Conservation (phyloP, 2,888 invertebrate genomes). For the Osedax frankpressi region DNA sequence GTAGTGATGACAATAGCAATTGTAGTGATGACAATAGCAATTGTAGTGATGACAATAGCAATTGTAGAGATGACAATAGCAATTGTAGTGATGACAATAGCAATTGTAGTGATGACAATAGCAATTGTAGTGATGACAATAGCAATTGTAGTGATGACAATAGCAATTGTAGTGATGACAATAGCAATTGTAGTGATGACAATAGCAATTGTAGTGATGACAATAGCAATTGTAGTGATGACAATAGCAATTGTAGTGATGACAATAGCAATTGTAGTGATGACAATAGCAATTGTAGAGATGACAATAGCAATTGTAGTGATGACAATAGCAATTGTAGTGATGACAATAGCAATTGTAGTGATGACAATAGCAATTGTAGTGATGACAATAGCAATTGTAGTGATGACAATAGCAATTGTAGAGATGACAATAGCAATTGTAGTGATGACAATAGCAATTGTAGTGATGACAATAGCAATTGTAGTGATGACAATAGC, state of each 20-base stretch:
- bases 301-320: neutral
- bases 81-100: neutral
- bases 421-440: neutral
- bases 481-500: too few species aligned
- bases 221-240: neutral
- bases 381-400: neutral
- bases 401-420: neutral
- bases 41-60: neutral
- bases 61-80: neutral
- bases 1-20: neutral
- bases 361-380: neutral
- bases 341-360: neutral
- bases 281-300: neutral
- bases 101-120: neutral
- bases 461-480: neutral
- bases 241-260: too few species aligned
- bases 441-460: neutral
- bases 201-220: neutral
- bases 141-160: neutral
- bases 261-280: neutral
- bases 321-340: neutral
- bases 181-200: neutral
- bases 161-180: neutral
- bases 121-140: neutral
- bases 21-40: neutral